A percentile compares a stretch with the other conserved stretches of the same genome.
These are phyloP conservation scores for Agonopterix arenella DNA, from an alignment of 2,888 invertebrate genomes.

Conservation along the genomic window DNA sequence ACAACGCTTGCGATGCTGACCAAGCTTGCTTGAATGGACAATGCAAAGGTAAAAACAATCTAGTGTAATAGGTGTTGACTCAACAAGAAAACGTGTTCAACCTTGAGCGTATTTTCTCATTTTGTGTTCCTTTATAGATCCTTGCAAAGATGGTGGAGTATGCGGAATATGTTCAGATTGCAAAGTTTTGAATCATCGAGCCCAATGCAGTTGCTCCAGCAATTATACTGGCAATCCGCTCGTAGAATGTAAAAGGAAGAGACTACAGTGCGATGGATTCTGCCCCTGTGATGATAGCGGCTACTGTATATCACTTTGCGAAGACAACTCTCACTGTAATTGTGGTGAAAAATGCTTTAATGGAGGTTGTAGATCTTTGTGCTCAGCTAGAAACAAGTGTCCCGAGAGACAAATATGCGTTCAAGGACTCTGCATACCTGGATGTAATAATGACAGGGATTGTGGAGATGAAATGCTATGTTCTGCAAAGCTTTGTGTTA, in stretches of 20 bases:
- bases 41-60: constrained; percentile 79
- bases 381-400: constrained; percentile 82
- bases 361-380: constrained; percentile 85
- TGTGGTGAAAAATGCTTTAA: constrained; percentile 88
- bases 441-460: constrained; percentile 87
- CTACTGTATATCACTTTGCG: constrained; percentile 85
- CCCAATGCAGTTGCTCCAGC: constrained; percentile 90
- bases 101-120: too few relatives aligned
- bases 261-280: constrained; percentile 82
- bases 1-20: constrained; percentile 84
- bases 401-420: constrained; percentile 86
- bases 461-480: constrained; percentile 88
- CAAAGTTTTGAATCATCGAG: constrained; percentile 88
- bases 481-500: constrained; percentile 79
- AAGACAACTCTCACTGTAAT: constrained; percentile 81
- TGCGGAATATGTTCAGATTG: constrained; percentile 93
- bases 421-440: constrained; percentile 84
- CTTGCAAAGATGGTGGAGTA: constrained; percentile 83
- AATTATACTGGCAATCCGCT: constrained; percentile 90
- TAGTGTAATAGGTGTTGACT: neutral
- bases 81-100: too few relatives aligned
- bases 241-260: constrained; percentile 84
- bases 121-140: constrained; percentile 72
- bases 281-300: constrained; percentile 90
- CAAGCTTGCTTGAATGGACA: constrained; percentile 90